phyloP scores from a whole-genome alignment of 2,888 invertebrate species.

The Hetaerina titia region DNA sequence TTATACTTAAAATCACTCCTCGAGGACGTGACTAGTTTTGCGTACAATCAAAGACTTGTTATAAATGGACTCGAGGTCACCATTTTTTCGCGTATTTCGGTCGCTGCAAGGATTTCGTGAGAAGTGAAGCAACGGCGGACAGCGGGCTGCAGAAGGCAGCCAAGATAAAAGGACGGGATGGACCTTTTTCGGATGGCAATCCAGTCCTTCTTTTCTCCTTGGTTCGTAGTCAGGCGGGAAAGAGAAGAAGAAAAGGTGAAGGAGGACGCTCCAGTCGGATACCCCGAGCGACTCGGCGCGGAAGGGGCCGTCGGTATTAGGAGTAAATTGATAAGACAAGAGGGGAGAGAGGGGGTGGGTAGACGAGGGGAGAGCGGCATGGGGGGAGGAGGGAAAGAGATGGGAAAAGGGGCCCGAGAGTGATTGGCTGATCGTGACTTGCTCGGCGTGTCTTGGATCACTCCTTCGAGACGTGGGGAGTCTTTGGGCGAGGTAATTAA shows the following conservation, averaged over 20 bases:
- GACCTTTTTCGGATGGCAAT: no score
- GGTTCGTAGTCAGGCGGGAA: not conserved
- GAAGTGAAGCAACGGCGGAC: no score
- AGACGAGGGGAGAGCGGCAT: not conserved
- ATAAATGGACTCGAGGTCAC: no score
- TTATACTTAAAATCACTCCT: no score
- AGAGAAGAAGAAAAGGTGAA: not conserved
- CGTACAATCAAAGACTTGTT: no score
- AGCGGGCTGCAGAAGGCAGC: no score
- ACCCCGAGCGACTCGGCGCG: not conserved
- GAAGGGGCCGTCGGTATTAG: not conserved
- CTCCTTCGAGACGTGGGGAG: not conserved
- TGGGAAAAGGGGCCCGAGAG: not conserved
- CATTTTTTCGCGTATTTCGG: no score
- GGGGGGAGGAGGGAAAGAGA: not conserved
- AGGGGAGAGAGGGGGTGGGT: not conserved
- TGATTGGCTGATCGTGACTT: not conserved
- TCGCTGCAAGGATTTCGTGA: no score
- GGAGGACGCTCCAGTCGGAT: not conserved
- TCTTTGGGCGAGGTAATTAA: not conserved
- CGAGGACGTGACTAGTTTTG: no score
- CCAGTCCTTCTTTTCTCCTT: no score
- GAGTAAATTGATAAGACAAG: slow-evolving; percentile 38
- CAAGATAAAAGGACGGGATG: no score
- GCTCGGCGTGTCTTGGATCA: not conserved